Conservation (phyloP, 2,888 invertebrate genomes). For the Lepeophtheirus nordmannii region DNA sequence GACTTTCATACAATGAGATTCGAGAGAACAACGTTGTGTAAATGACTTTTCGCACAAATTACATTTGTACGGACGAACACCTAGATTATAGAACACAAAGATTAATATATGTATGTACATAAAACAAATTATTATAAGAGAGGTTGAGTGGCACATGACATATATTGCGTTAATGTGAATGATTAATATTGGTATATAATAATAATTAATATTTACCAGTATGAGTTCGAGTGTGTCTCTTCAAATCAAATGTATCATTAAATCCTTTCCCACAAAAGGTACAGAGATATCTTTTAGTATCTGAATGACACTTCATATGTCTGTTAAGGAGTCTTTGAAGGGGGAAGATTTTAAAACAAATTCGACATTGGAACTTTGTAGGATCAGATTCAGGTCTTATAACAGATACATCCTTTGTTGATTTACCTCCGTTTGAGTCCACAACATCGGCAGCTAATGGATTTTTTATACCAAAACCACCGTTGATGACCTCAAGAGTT, state of each 20-base stretch:
- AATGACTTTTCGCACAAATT: slow-evolving; percentile 95
- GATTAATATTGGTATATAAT: neutral
- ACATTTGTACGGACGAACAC: slow-evolving; percentile 96
- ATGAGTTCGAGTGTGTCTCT: slow-evolving; percentile 94
- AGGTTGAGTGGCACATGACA: neutral
- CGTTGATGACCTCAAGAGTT: slow-evolving; percentile 85
- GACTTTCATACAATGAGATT: slow-evolving; percentile 93
- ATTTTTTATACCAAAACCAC: slow-evolving; percentile 91
- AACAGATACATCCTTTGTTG: slow-evolving; percentile 35
- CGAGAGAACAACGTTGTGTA: slow-evolving; percentile 94
- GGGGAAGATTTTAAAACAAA: slow-evolving; percentile 84
- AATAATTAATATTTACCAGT: slow-evolving; percentile 46
- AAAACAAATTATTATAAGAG: neutral
- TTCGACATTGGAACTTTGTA: slow-evolving; percentile 55
- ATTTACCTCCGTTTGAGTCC: slow-evolving; percentile 27
- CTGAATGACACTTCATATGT: slow-evolving; percentile 98
- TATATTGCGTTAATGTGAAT: neutral
- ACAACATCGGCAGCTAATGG: slow-evolving; percentile 48
- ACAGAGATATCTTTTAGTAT: slow-evolving; percentile 92
- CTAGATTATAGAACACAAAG: slow-evolving; percentile 34
- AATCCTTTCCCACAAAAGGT: slow-evolving; percentile 99
- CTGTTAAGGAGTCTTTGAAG: slow-evolving; percentile 87
- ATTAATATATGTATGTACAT: slow-evolving; percentile 8
- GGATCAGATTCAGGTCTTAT: slow-evolving; percentile 48
- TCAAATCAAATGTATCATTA: slow-evolving; percentile 97